Evolutionary conservation across 1,140 invertebrate genomes (phyloP).

Genomic region (Drosophila ironensis): DNA sequence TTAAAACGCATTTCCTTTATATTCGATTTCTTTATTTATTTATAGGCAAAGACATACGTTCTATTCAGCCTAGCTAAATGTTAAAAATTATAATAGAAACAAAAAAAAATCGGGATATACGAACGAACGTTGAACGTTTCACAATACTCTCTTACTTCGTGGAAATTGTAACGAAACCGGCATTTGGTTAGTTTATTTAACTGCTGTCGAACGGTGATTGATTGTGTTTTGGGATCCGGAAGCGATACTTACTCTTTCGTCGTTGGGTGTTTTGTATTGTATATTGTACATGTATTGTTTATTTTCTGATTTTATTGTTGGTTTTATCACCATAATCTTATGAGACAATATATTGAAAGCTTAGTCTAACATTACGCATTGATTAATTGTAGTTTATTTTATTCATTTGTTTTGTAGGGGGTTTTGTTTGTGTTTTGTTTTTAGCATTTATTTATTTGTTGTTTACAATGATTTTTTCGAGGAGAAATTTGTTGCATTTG

Average conservation of each 20-base stretch:
- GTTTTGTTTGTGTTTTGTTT: constrained; percentile 27
- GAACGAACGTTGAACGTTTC: constrained; percentile 48
- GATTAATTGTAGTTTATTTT: too few species aligned
- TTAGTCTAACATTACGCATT: constrained; percentile 68
- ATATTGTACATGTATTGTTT: constrained; percentile 38
- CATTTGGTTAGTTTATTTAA: constrained; percentile 39
- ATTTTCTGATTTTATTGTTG: constrained; percentile 54
- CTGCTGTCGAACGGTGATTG: constrained; percentile 11
- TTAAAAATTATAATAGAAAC: constrained; percentile 38
- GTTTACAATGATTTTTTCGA: constrained; percentile 28
- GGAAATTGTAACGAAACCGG: constrained; percentile 54
- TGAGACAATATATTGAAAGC: constrained; percentile 68
- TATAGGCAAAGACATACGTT: constrained; percentile 34
- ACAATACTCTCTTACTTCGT: constrained; percentile 23
- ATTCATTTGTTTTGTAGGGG: constrained; percentile 32
- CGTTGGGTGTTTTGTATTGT: constrained; percentile 31
- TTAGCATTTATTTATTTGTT: constrained; percentile 17
- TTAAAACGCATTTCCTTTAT: constrained; percentile 5
- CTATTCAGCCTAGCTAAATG: constrained; percentile 24
- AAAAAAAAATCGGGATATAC: constrained; percentile 30
- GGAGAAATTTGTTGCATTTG: constrained; percentile 43
- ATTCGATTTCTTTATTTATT: constrained; percentile 32
- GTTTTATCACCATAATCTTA: constrained; percentile 52
- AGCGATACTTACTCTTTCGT: constrained; percentile 65
- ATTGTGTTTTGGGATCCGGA: not conserved